Percentiles rank a stretch among this genome's conserved stretches.
Conservation (phyloP, 2,113 vertebrate species). For the Cariama cristata region DNA sequence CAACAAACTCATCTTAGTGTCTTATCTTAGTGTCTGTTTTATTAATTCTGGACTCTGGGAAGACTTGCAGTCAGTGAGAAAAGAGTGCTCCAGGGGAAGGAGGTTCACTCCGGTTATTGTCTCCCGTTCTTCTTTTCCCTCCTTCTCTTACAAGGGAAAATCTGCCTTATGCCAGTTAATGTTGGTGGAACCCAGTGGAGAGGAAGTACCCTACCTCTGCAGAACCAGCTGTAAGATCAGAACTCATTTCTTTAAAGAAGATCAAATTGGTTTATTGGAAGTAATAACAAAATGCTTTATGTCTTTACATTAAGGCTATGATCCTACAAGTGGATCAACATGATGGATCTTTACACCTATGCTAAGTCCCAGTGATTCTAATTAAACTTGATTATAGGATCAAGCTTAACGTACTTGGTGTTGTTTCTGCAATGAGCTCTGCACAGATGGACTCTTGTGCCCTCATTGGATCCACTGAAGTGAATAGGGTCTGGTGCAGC, state of each 20-base stretch:
- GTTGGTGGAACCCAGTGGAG: not conserved
- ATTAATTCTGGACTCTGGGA: constrained; percentile 11
- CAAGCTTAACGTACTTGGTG: not conserved
- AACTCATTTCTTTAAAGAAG: constrained; percentile 5
- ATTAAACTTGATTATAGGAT: constrained; percentile 44
- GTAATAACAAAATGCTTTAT: constrained; percentile 29
- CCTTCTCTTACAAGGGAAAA: not conserved
- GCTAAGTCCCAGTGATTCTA: constrained; percentile 26
- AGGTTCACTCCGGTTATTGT: not conserved
- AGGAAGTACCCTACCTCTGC: not conserved
- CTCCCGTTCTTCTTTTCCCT: not conserved
- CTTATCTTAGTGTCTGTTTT: not conserved
- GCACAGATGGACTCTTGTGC: not conserved
- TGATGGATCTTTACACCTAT: constrained; percentile 10
- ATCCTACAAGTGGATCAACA: constrained; percentile 37
- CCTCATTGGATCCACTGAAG: not conserved
- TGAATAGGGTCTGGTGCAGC: not conserved
- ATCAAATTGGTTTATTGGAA: constrained; percentile 40
- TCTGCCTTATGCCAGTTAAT: not conserved
- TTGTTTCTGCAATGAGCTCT: not conserved
- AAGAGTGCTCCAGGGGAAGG: not conserved
- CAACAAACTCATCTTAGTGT: no score
- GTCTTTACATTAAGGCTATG: constrained; percentile 36
- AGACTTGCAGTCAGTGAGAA: not conserved
- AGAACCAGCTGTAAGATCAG: not conserved